These are phyloP conservation scores for Daboia siamensis DNA, from an alignment of 2,113 vertebrate species.

Conservation along the genomic window DNA sequence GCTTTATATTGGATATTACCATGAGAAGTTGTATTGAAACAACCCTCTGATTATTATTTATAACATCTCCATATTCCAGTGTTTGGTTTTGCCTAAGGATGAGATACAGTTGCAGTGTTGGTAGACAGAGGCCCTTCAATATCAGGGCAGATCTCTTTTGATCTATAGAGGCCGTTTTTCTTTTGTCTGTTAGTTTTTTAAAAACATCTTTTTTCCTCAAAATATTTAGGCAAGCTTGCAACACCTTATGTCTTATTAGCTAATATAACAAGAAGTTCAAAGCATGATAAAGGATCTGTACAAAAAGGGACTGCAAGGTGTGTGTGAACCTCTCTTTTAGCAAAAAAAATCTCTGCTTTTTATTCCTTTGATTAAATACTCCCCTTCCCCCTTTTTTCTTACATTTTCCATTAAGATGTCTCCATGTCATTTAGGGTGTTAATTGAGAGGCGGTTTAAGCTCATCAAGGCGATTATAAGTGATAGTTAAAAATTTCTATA, in stretches of 20 bases:
- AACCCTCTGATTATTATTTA: background rate
- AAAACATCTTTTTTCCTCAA: background rate
- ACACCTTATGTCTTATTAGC: background rate
- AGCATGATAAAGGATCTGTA: constrained; percentile 43
- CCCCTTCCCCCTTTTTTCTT: constrained; percentile 71
- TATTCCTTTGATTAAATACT: constrained; percentile 78
- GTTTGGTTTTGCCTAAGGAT: background rate
- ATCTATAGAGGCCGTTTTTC: too few relatives aligned
- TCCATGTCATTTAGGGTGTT: constrained; percentile 90
- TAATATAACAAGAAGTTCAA: constrained; percentile 23
- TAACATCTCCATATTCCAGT: background rate
- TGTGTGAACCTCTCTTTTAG: constrained; percentile 43
- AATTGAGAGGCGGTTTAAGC: constrained; percentile 94
- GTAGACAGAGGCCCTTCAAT: background rate
- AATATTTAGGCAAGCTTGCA: background rate
- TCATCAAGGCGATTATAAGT: constrained; percentile 96
- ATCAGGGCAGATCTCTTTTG: background rate
- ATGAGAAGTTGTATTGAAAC: background rate
- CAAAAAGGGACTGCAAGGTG: constrained; percentile 52
- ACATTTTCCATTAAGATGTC: constrained; percentile 89
- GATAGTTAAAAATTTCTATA: constrained; percentile 93
- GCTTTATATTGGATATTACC: background rate
- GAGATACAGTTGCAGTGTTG: background rate
- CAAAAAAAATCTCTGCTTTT: constrained; percentile 56
- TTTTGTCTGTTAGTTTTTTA: background rate